Evolutionary conservation across 2,888 invertebrate genomes (phyloP).

Genomic region (Cerastoderma edule): DNA sequence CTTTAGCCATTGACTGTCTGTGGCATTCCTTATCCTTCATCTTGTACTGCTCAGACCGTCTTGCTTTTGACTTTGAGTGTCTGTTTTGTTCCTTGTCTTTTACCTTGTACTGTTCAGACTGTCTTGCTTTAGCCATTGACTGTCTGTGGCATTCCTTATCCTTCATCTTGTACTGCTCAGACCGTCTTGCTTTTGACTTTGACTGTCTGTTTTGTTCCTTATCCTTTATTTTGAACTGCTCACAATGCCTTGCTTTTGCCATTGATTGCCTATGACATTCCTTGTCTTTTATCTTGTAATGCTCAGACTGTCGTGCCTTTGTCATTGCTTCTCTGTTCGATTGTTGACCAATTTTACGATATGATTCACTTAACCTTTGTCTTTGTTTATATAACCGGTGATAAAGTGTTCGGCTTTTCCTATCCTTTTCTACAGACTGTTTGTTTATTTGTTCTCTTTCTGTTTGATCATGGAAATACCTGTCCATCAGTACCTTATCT

Average conservation of each 20-base stretch:
- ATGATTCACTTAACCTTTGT: too few relatives aligned
- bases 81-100: not conserved
- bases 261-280: not conserved
- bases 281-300: not conserved
- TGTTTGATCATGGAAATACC: constrained; percentile 5
- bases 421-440: not conserved
- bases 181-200: not conserved
- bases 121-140: not conserved
- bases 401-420: not conserved
- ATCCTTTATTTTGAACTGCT: not conserved
- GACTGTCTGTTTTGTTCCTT: not conserved
- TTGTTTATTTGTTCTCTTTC: not conserved
- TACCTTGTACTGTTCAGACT: too few relatives aligned
- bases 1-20: constrained; percentile 2
- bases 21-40: not conserved
- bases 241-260: not conserved
- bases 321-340: too few relatives aligned
- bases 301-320: not conserved
- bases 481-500: too few relatives aligned
- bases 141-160: not conserved
- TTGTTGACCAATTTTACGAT: too few relatives aligned
- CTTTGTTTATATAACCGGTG: not conserved
- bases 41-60: not conserved
- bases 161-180: not conserved
- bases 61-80: not conserved